Base-by-base conservation (phyloP, 1,140 invertebrate species). In the Cyclargus thomasi region DNA sequence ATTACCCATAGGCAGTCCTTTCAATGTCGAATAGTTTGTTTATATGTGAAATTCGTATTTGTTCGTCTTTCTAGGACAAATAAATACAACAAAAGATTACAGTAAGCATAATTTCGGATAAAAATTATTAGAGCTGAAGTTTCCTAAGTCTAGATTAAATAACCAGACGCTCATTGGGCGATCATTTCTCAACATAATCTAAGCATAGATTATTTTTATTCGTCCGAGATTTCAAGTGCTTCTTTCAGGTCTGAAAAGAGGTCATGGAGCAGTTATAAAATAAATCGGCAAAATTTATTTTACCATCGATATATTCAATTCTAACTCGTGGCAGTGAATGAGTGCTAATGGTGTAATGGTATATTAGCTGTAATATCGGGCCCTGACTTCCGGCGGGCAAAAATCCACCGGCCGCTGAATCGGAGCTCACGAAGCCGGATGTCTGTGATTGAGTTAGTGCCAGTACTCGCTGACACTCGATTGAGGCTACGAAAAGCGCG, bases 381-480 rank as follows among this genome's bases (percentile, higher is more conserved):
- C 73, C 80, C 71, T 68, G 74, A 71, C 66, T 70, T 77, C 70
- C 67, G 75, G 73, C 75, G 75, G 71, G 73, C 55, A 79, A 83
- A 77, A 79, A 78, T 72, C 67, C 22, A 71, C 75, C 39, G 75
- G 71, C 71, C 73, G 72, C 65, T 85, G 83, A 86, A 86, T 86
- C 79, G 82, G 77, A 77, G 72, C 76, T 82, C 75, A 78, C 71
- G 79, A 82, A 77, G 79, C 78, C 78, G 83, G 80, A 83, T 80
- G 76, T 76, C 77, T 79, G 77, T 86, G 85, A 88, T 88, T 85
- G 82, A 82, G 84, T 86, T 86, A 86, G 80, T 84, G 76, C 78
- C 74, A 75, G 79, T 76, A 79, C 78, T 81, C 71, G 70, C 69
- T 65, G 69, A 67, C 70, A 74, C 76, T 83, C 73, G 68, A 55